Conservation (phyloP, 1,140 invertebrate genomes). For the Whitmania pigra region DNA sequence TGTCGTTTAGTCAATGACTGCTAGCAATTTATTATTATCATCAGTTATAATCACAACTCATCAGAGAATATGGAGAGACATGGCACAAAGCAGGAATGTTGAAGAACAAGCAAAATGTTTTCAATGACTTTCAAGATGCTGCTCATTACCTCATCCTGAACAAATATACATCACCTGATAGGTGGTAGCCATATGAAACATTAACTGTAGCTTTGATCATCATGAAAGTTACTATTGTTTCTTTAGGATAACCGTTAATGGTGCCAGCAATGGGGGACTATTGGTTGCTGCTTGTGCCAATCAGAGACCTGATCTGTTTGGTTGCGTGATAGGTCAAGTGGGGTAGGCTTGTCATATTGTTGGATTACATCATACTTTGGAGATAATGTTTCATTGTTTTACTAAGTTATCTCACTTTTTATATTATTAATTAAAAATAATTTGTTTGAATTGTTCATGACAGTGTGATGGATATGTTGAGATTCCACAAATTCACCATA, state of each 20-base stretch:
- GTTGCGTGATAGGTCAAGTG: conserved; percentile 75
- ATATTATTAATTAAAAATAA: not conserved
- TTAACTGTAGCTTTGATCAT: no score
- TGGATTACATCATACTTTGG: not conserved
- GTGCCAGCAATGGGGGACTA: conserved; percentile 90
- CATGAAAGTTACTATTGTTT: no score
- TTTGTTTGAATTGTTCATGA: not conserved
- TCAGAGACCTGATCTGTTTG: conserved; percentile 87
- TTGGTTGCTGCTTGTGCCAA: conserved; percentile 76
- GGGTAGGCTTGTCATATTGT: conserved; percentile 52
- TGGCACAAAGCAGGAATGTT: conserved; percentile 89
- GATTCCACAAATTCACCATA: conserved; percentile 96
- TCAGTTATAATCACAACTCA: not conserved
- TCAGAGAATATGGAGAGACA: conserved; percentile 84
- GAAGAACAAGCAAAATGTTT: conserved; percentile 89
- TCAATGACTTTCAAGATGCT: conserved; percentile 87
- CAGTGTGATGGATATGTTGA: conserved; percentile 90
- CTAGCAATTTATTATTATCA: no score
- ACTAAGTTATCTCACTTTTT: not conserved
- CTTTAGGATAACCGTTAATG: conserved; percentile 64
- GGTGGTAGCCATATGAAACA: conserved; percentile 34
- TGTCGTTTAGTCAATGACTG: not conserved
- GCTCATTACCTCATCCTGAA: conserved; percentile 75
- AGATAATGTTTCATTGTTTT: conserved; percentile 8
- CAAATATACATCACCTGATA: conserved; percentile 62